phyloP scores from a whole-genome alignment of 2,113 vertebrate genomes.

The Peromyscus leucopus region DNA sequence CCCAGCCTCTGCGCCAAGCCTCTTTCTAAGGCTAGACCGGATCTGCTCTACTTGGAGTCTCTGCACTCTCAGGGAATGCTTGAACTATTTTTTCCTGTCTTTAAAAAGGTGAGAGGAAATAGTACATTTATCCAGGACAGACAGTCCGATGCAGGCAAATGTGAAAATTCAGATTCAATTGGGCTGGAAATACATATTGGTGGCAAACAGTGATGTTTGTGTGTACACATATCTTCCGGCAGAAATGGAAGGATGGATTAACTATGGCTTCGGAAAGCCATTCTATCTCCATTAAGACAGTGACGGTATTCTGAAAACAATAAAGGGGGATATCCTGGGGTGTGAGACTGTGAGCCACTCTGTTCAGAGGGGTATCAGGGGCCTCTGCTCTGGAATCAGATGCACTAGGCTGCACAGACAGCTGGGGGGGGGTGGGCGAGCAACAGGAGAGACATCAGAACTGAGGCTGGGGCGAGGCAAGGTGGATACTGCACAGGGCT shows the following conservation, averaged over 20 bases:
- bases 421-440: background rate
- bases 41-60: background rate
- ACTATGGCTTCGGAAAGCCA: background rate
- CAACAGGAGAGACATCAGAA: background rate
- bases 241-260: background rate
- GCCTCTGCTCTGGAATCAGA: background rate
- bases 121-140: slow-evolving; percentile 54
- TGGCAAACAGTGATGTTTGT: background rate
- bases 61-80: background rate
- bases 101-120: slow-evolving; percentile 56
- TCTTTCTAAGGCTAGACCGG: background rate
- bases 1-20: background rate
- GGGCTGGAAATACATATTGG: background rate
- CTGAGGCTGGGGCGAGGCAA: background rate
- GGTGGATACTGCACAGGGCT: background rate
- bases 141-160: background rate
- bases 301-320: background rate
- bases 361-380: background rate
- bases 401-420: background rate
- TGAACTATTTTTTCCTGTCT: slow-evolving; percentile 55
- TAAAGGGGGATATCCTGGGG: background rate
- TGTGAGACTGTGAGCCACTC: background rate
- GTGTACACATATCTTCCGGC: background rate
- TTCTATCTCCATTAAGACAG: background rate
- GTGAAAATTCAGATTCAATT: background rate